Conservation (phyloP, 2,113 vertebrate species). For the Lepus europaeus region DNA sequence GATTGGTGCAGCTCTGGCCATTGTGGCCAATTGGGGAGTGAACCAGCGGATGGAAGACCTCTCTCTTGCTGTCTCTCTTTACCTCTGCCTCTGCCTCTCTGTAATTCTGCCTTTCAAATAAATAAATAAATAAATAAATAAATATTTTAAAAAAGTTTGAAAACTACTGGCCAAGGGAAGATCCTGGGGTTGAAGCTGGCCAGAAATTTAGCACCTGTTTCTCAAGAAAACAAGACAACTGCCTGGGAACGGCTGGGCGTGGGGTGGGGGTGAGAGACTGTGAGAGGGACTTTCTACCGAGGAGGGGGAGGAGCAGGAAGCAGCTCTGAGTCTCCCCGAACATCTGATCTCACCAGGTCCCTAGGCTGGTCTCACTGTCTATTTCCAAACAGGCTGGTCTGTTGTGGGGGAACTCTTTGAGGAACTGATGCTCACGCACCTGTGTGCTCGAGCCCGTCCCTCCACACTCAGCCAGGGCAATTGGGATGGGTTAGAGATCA, state of each 20-base stretch:
- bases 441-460: rapidly evolving
- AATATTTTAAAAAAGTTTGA: neutral
- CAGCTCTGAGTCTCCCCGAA: neutral
- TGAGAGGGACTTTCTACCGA: neutral
- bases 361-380: neutral
- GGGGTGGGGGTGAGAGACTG: neutral
- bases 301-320: neutral
- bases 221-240: neutral
- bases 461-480: neutral
- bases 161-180: slow-evolving; percentile 8
- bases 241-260: neutral
- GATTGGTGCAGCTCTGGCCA: too few species aligned
- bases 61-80: too few species aligned
- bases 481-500: neutral
- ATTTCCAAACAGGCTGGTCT: rapidly evolving
- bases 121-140: too few species aligned
- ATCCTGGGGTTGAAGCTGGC: neutral
- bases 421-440: neutral
- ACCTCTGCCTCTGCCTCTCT: too few species aligned
- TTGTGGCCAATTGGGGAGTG: too few species aligned
- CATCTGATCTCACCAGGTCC: neutral
- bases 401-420: neutral
- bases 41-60: too few species aligned
- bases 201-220: neutral
- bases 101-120: too few species aligned